Conservation (phyloP, 2,113 vertebrate species). For the Zosterops pallidus region DNA sequence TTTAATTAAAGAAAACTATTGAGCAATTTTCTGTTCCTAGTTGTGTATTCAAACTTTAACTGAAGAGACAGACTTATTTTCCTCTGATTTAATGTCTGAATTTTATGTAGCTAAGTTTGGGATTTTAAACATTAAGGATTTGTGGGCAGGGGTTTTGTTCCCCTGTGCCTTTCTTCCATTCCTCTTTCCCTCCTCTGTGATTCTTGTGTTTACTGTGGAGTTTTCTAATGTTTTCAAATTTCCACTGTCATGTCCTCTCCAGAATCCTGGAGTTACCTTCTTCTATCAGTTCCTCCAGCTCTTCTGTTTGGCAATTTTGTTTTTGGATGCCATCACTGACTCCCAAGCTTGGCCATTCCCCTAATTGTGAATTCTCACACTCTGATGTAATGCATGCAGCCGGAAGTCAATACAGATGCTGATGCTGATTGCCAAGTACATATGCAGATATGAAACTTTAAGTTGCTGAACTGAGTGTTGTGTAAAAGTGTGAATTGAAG, state of each 20-base stretch:
- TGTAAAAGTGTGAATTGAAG: background rate
- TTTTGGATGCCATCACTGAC: background rate
- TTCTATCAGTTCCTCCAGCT: background rate
- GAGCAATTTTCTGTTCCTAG: background rate
- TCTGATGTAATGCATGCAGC: background rate
- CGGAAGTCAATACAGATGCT: background rate
- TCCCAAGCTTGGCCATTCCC: background rate
- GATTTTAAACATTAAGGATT: background rate
- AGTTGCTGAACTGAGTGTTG: background rate
- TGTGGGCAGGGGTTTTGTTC: background rate
- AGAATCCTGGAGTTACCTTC: background rate
- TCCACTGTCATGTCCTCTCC: background rate
- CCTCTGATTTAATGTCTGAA: background rate
- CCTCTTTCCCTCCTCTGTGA: background rate
- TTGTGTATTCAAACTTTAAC: background rate
- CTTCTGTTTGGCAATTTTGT: background rate
- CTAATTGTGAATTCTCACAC: background rate
- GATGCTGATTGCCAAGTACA: background rate
- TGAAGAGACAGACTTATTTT: background rate
- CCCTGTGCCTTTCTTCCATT: background rate
- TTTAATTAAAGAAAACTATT: background rate
- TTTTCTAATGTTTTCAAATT: background rate
- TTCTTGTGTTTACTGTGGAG: background rate
- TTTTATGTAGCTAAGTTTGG: background rate
- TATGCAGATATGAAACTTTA: background rate